Evolutionary conservation across 2,888 invertebrate genomes (phyloP).

Genomic region (Drosophila algonquin): DNA sequence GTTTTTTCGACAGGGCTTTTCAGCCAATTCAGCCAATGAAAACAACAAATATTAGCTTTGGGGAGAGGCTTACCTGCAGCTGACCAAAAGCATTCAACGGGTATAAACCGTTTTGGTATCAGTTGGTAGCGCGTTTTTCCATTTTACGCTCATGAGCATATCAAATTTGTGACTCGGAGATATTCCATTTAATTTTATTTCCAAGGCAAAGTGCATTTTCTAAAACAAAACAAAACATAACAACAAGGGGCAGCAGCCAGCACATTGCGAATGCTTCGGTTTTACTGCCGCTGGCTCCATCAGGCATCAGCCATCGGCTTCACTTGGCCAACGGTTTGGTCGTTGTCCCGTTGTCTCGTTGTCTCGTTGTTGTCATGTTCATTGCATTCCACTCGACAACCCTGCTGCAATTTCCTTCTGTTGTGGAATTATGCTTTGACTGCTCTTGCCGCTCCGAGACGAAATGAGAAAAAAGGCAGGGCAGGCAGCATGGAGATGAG

Average conservation of each 20-base stretch:
- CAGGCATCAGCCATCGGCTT: constrained; percentile 40
- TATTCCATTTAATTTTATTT: constrained; percentile 56
- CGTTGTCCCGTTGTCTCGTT: constrained; percentile 29
- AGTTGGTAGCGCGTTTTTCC: constrained; percentile 11
- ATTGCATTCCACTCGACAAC: constrained; percentile 73
- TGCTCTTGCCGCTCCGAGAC: constrained; percentile 33
- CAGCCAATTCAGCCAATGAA: constrained; percentile 15
- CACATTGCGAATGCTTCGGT: constrained; percentile 20
- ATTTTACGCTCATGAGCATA: constrained; percentile 36
- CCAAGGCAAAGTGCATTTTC: constrained; percentile 45
- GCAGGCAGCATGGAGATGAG: background rate
- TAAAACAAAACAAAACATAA: background rate
- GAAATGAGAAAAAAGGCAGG: constrained; percentile 57
- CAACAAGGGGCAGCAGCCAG: background rate
- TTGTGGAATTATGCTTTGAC: constrained; percentile 72
- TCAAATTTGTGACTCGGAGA: constrained; percentile 36
- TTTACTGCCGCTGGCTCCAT: constrained; percentile 37
- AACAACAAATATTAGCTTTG: constrained; percentile 30
- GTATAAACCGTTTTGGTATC: background rate
- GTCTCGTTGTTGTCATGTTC: constrained; percentile 55
- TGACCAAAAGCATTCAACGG: constrained; percentile 9
- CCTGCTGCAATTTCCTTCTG: constrained; percentile 71
- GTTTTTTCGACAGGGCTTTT: too few species aligned
- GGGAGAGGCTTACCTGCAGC: constrained; percentile 19
- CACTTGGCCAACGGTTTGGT: constrained; percentile 19